Base-by-base conservation (phyloP, 2,113 vertebrate genomes). In the Phoenicopterus ruber region DNA sequence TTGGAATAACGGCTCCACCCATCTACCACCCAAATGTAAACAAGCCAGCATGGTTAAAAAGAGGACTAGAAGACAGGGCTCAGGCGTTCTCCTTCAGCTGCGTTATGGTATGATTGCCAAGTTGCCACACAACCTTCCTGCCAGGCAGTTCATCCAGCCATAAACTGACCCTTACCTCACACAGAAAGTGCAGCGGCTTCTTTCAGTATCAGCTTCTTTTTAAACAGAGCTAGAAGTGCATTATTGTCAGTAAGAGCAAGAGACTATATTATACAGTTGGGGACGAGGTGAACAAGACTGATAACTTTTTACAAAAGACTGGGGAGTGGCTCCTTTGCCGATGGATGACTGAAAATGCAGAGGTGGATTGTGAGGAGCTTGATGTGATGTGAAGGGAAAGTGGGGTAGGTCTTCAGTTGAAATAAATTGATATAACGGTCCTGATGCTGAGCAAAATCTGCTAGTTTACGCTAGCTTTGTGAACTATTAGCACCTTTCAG, bases 1-100 rank as follows among this genome's bases (percentile, higher is more conserved):
- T 47, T 69, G 93, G 96, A 98, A 91, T 97, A 96, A 94, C n/a
- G 72, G 91, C 78, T 95, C 95, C 69, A 95, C 83, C 83, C 94
- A 96, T 86, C 86, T 84, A 76, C 70, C 66, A 97, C 71, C 82
- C 92, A 96, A 88, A 96, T 67, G 89, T 96, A 97, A 90, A 94
- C 86, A 96, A 96, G 92, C 50, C 80, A 89, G 72, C 40, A 49
- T 84, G 86, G 70, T 86, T 94, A 79, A 89, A 88, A 88, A 36
- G 92, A 93, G 79, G 91, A 89, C 62, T 54, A 69, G 61, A 91
- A 95, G 90, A 86, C 67, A 91, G 55, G 40, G 85, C 73, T 94
- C 72, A 57, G 69, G 62, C 9, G 0, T 69, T 79, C 63, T 94
- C 50, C 82, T 78, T 88, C 73, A 72, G 82, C 81, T 88, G 83